These are phyloP conservation scores for Physocephala rufipes DNA, from an alignment of 2,888 invertebrate genomes.

Conservation along the genomic window DNA sequence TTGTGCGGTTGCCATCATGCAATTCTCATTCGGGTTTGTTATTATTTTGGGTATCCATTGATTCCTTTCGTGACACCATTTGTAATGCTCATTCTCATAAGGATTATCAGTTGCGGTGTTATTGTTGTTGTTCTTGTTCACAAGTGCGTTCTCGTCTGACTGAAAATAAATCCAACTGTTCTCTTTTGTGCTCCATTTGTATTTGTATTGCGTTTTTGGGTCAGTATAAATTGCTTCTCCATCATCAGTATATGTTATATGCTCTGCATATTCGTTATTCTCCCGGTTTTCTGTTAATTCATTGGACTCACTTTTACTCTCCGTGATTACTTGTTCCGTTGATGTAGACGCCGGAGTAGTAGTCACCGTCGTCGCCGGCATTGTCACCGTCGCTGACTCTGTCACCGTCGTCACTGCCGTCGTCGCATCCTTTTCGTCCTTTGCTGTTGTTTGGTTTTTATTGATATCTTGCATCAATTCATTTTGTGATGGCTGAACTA, in stretches of 20 bases:
- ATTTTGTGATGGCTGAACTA: too few species aligned
- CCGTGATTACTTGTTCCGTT: too few species aligned
- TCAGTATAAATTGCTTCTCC: slow-evolving; percentile 80
- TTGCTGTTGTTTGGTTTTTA: not conserved
- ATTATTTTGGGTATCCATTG: slow-evolving; percentile 67
- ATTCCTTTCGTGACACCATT: slow-evolving; percentile 63
- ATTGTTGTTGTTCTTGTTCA: not conserved
- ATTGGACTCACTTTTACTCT: slow-evolving; percentile 3
- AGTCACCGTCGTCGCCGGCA: not conserved
- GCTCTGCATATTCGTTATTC: slow-evolving; percentile 66
- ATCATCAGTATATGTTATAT: slow-evolving; percentile 74
- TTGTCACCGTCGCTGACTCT: not conserved
- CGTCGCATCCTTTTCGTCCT: not conserved
- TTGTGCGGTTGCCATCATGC: slow-evolving; percentile 29
- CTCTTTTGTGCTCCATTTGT: slow-evolving; percentile 71
- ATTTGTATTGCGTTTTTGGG: slow-evolving; percentile 74
- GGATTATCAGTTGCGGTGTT: slow-evolving; percentile 50
- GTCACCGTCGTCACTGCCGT: not conserved
- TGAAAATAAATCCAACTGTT: slow-evolving; percentile 66
- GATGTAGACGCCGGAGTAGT: not conserved
- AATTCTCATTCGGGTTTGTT: slow-evolving; percentile 39
- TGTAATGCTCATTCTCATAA: slow-evolving; percentile 64
- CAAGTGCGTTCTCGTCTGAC: not conserved
- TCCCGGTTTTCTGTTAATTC: slow-evolving; percentile 8
- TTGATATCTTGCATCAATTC: too few species aligned